A percentile compares a stretch with the other conserved stretches of the same genome.
Conservation (phyloP, 2,797 vertebrate genomes). For the Setipinna tenuifilis region DNA sequence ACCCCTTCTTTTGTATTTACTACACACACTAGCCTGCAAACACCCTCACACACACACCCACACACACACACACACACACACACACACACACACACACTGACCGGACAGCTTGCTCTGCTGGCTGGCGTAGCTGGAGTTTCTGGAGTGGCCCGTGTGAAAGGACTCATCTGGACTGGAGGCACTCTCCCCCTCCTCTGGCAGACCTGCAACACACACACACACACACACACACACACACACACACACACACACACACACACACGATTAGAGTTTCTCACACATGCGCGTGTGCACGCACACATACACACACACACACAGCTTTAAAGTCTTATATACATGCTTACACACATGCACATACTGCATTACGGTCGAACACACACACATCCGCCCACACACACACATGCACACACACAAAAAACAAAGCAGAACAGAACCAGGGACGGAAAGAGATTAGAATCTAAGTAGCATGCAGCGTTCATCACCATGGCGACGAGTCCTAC, state of each 20-base stretch:
- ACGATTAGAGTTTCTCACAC: too few relatives aligned
- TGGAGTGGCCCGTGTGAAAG: constrained; percentile 91
- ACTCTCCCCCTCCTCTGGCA: constrained; percentile 85
- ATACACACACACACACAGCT: too few relatives aligned
- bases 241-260: not conserved
- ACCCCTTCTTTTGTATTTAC: too few relatives aligned
- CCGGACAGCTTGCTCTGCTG: constrained; percentile 95
- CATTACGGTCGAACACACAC: not conserved
- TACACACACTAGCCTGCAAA: not conserved
- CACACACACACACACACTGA: constrained; percentile 56
- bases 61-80: too few relatives aligned
- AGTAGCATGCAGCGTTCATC: not conserved
- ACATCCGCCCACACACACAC: not conserved
- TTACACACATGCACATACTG: not conserved
- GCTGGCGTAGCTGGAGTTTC: constrained; percentile 96
- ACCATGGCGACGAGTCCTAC: constrained; percentile 62
- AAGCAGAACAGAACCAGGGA: too few relatives aligned
- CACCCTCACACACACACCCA: too few relatives aligned
- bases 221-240: constrained; percentile 5
- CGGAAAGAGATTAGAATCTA: too few relatives aligned
- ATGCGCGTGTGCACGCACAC: too few relatives aligned
- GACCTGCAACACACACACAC: constrained; percentile 77
- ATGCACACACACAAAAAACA: not conserved
- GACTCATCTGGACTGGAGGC: constrained; percentile 82
- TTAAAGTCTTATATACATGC: too few relatives aligned